Evolutionary conservation across 1,140 invertebrate species (phyloP).

Genomic region (Centruroides sculpturatus): DNA sequence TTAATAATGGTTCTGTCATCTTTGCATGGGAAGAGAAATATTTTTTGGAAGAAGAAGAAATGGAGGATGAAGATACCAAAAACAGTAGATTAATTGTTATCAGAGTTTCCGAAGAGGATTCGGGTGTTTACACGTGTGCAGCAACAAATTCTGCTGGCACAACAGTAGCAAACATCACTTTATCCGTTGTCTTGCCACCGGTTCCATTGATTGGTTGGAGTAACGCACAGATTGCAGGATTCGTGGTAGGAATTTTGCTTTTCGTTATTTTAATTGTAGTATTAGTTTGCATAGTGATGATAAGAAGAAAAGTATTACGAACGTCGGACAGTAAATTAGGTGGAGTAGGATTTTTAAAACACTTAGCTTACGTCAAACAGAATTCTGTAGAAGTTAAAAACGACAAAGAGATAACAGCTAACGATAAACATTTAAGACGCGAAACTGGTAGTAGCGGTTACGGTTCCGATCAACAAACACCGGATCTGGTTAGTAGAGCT

Average conservation of each 20-base stretch:
- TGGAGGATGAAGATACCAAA: too few species aligned
- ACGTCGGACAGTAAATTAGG: constrained; percentile 6
- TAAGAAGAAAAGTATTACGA: constrained; percentile 5
- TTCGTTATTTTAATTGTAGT: constrained; percentile 40
- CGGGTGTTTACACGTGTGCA: constrained; percentile 52
- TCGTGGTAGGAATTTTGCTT: constrained; percentile 38
- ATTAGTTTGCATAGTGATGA: constrained; percentile 14
- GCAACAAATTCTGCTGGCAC: constrained; percentile 61
- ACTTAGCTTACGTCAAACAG: constrained; percentile 11
- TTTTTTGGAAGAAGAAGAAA: too few species aligned
- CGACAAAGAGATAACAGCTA: constrained; percentile 16
- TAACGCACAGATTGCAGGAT: constrained; percentile 34
- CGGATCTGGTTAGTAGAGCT: constrained; percentile 19
- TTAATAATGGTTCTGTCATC: too few species aligned
- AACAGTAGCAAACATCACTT: constrained; percentile 49
- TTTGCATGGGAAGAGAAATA: too few species aligned
- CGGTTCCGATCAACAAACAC: constrained; percentile 18
- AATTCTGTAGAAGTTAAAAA: constrained; percentile 11
- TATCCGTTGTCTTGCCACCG: constrained; percentile 42
- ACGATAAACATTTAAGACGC: constrained; percentile 14
- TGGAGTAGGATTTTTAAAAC: constrained; percentile 8
- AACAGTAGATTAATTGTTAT: constrained; percentile 41
- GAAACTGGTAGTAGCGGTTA: constrained; percentile 20
- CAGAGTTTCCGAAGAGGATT: constrained; percentile 48
- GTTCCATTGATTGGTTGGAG: constrained; percentile 23